A percentile compares a stretch with the other conserved stretches of the same genome.
These are phyloP conservation scores for Drymodes brunneopygia DNA, from an alignment of 2,113 vertebrate genomes.

Conservation along the genomic window DNA sequence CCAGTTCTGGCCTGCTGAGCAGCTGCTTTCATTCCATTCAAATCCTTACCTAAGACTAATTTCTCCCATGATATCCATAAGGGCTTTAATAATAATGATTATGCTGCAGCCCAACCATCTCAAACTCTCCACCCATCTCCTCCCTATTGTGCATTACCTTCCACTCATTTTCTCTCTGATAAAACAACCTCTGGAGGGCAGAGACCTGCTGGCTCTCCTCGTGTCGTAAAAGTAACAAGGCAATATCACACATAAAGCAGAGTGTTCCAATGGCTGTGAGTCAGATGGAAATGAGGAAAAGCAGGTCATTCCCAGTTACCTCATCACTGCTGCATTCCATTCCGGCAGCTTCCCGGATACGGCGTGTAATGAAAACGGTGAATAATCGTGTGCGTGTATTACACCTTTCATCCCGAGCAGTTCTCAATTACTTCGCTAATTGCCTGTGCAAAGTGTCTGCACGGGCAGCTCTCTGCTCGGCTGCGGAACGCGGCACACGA, in stretches of 20 bases:
- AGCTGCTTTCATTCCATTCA: conserved; percentile 41
- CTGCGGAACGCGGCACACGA: neutral
- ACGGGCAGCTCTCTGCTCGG: conserved; percentile 11
- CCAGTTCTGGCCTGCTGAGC: neutral
- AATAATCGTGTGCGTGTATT: conserved; percentile 19
- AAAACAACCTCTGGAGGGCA: conserved; percentile 53
- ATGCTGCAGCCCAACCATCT: conserved; percentile 27
- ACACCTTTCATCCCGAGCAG: conserved; percentile 52
- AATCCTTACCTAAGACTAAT: conserved; percentile 57
- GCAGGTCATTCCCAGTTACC: conserved; percentile 62
- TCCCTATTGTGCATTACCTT: conserved; percentile 55
- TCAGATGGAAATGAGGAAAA: conserved; percentile 61
- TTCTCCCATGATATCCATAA: conserved; percentile 46
- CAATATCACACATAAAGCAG: conserved; percentile 49
- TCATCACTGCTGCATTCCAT: conserved; percentile 31
- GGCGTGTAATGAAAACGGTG: conserved; percentile 51
- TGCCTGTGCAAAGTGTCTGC: conserved; percentile 27
- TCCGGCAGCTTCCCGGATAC: conserved; percentile 49
- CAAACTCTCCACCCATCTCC: conserved; percentile 51
- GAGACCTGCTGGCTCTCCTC: conserved; percentile 46
- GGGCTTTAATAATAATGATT: conserved; percentile 58
- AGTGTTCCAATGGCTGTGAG: conserved; percentile 38
- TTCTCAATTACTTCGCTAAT: conserved; percentile 61
- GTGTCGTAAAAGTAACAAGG: conserved; percentile 51
- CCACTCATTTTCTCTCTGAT: conserved; percentile 49